Evolutionary conservation across 1,140 invertebrate species (phyloP).

Genomic region (Zaprionus ornatus): DNA sequence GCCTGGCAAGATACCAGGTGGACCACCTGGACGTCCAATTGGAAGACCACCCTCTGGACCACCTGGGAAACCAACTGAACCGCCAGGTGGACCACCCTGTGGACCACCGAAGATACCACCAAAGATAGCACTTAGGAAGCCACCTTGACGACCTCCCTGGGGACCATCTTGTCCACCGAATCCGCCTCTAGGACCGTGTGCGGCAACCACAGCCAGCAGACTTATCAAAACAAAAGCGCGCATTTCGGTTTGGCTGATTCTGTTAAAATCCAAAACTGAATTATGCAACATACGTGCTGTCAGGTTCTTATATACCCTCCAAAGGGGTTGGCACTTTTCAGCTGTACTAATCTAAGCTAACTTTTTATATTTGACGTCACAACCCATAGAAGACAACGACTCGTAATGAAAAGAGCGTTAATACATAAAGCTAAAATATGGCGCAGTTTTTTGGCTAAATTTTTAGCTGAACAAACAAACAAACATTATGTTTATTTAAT

Average conservation of each 20-base stretch:
- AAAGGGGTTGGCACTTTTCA: background rate
- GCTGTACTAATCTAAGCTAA: slow-evolving; percentile 17
- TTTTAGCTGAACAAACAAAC: background rate
- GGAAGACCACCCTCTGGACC: background rate
- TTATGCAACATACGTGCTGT: background rate
- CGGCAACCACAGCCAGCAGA: slow-evolving; percentile 17
- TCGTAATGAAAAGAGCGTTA: background rate
- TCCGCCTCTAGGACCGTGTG: background rate
- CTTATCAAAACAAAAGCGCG: slow-evolving; percentile 7
- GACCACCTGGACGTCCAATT: background rate
- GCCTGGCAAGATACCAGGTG: background rate
- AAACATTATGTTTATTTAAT: background rate
- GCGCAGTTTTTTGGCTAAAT: background rate
- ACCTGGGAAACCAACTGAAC: background rate
- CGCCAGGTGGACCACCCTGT: background rate
- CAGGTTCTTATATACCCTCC: background rate
- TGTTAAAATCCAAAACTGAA: slow-evolving; percentile 9
- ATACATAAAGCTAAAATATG: background rate
- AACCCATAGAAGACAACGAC: background rate
- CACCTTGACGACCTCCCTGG: background rate
- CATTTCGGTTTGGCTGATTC: background rate
- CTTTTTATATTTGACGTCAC: background rate
- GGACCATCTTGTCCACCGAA: background rate
- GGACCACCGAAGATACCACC: background rate
- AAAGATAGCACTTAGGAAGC: background rate